phyloP scores from a whole-genome alignment of 2,797 vertebrate species.

The Glossophaga mutica region DNA sequence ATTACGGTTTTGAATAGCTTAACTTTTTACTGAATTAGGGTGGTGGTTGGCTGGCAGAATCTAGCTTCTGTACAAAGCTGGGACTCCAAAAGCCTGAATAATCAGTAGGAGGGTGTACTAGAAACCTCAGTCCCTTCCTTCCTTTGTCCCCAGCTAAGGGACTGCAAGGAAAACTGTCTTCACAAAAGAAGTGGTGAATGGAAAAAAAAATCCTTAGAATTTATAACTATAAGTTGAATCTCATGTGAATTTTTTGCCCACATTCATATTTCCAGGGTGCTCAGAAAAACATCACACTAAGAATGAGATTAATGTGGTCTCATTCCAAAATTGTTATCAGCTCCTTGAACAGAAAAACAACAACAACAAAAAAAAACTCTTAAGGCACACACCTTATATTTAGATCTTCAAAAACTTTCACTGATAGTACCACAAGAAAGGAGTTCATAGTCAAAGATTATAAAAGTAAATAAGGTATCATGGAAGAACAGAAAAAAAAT shows the following conservation, averaged over 20 bases:
- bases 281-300: not conserved
- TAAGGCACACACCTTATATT: not conserved
- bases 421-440: not conserved
- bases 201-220: not conserved
- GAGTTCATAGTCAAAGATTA: not conserved
- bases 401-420: not conserved
- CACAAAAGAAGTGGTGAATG: not conserved
- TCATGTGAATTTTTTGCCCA: not conserved
- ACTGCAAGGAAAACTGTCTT: conserved; percentile 2
- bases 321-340: not conserved
- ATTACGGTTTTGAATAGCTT: not conserved
- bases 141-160: not conserved
- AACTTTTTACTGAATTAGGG: not conserved
- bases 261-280: not conserved
- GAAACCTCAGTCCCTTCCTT: not conserved
- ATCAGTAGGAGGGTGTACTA: not conserved
- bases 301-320: conserved; percentile 4
- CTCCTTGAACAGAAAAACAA: not conserved
- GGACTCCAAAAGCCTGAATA: not conserved
- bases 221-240: not conserved
- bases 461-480: not conserved
- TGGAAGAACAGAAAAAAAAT: not conserved
- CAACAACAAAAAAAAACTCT: not conserved
- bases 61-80: not conserved
- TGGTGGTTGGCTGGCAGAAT: not conserved